Conservation (phyloP, 1,140 invertebrate species). For the Elysia chlorotica region DNA sequence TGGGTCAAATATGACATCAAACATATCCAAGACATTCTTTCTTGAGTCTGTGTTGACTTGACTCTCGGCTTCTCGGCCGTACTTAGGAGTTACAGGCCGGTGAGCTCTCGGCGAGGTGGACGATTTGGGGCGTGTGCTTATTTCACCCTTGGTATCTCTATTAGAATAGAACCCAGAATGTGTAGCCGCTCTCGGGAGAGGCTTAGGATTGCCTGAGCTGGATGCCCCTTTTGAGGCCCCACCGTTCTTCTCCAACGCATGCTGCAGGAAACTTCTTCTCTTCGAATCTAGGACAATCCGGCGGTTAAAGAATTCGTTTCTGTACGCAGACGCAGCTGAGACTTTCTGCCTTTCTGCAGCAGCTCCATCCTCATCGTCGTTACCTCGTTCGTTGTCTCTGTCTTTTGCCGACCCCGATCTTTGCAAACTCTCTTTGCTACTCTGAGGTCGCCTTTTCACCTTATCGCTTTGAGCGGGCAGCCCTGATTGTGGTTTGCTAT, state of each 20-base stretch:
- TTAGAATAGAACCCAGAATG: not conserved
- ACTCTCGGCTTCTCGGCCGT: slow-evolving; percentile 1
- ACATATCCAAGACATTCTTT: not conserved
- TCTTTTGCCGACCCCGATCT: not conserved
- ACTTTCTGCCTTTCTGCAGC: not conserved
- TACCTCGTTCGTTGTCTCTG: not conserved
- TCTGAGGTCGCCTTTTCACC: too few relatives aligned
- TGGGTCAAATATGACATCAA: slow-evolving; percentile 8
- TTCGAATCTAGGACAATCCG: slow-evolving; percentile 4
- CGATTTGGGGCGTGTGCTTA: not conserved
- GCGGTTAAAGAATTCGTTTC: slow-evolving; percentile 8
- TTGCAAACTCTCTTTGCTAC: too few relatives aligned
- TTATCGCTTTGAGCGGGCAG: too few relatives aligned
- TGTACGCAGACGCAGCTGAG: not conserved
- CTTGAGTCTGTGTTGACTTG: not conserved
- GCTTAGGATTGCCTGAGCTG: not conserved
- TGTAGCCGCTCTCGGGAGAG: not conserved
- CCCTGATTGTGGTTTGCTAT: not conserved
- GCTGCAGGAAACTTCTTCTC: not conserved
- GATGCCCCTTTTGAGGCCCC: not conserved
- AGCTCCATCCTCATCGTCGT: not conserved
- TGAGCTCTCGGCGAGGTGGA: not conserved
- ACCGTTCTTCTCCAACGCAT: not conserved
- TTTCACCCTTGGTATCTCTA: not conserved
- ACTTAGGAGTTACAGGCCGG: not conserved